Evolutionary conservation across 2,113 vertebrate genomes (phyloP), one percentile per base, ranked within the genome.

Genomic region (Amphiprion ocellaris): DNA sequence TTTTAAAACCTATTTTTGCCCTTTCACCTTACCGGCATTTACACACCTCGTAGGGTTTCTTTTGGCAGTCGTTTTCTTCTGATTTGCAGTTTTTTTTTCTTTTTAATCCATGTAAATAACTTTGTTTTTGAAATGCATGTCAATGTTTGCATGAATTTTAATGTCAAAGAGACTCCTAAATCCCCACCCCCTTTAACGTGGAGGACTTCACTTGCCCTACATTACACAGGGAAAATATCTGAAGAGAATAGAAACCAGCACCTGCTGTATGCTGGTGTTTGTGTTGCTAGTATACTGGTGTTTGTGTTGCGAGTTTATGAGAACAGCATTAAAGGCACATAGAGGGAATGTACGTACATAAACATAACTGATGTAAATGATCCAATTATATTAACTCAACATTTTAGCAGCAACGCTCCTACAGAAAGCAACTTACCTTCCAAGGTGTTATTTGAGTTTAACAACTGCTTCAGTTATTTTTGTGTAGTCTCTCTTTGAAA

Each of bases 71-170:
- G 33, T 58, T 79, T 64, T 50, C 3, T 69, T 63, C 55, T 30
- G 23, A 49, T 66, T 74, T 83, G 21, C 23, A 11, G 33, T 73
- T 76, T 30, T 5, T 73, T 58, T 7, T 72, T 69, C 6, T 68
- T 71, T 79, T 64, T 50, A 79, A 87, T 80, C 50, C 79, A 81
- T 89, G 88, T 91, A 91, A 81, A 91, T 89, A 91, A 67, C 61
- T 71, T 84, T 79, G 50, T 83, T 79, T 91, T 84, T 77, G 47
- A 85, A 82, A 77, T 55, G 89, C 88, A 91, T 90, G 91, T 77
- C 24, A 78, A 67, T 74, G 70, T 88, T 84, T 83, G 86, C 87
- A 90, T 92, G 82, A 81, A 63, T 68, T 69, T 69, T 39, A 71
- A 70, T 70, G 72, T 41, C n/a, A 74, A 53, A 71, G 73, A 24